Evolutionary conservation across 2,113 vertebrate species (phyloP).

Genomic region (Astur gentilis): DNA sequence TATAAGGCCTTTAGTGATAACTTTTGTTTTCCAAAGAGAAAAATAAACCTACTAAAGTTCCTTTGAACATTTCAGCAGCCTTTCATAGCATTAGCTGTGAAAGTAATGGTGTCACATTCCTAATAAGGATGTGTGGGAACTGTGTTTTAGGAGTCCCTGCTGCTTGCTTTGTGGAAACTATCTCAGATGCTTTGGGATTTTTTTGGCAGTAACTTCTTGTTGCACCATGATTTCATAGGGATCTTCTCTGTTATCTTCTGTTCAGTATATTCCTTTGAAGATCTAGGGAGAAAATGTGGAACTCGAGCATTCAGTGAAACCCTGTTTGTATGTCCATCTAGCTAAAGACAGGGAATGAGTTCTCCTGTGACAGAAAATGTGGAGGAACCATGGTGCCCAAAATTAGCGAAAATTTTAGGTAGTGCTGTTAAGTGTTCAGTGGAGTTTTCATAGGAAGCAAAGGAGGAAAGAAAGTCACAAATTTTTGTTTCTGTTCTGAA

Average conservation of each 20-base stretch:
- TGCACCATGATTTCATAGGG: conserved; percentile 27
- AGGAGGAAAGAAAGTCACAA: not conserved
- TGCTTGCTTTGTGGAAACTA: conserved; percentile 39
- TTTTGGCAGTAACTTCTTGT: conserved; percentile 18
- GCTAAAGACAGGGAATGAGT: not conserved
- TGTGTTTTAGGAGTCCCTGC: conserved; percentile 29
- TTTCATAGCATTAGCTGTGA: conserved; percentile 31
- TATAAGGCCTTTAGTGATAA: not conserved
- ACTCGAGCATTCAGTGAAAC: not conserved
- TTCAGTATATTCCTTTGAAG: conserved; percentile 13
- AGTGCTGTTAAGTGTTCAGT: not conserved
- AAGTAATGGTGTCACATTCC: conserved; percentile 27
- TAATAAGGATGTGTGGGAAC: conserved; percentile 6
- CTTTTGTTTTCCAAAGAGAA: conserved; percentile 27
- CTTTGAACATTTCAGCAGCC: conserved; percentile 34
- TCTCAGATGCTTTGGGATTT: conserved; percentile 40
- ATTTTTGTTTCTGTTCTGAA: not conserved
- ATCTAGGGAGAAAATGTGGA: not conserved
- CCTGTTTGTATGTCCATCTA: not conserved
- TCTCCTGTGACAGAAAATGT: not conserved
- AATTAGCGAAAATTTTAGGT: not conserved
- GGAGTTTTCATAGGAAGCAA: not conserved
- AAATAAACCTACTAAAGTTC: conserved; percentile 21
- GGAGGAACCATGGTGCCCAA: not conserved
- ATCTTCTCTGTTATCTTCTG: conserved; percentile 27